Percentiles rank a stretch among this genome's conserved stretches.
Conservation (phyloP, 2,888 invertebrate species). For the Ornithoptera alexandrae region DNA sequence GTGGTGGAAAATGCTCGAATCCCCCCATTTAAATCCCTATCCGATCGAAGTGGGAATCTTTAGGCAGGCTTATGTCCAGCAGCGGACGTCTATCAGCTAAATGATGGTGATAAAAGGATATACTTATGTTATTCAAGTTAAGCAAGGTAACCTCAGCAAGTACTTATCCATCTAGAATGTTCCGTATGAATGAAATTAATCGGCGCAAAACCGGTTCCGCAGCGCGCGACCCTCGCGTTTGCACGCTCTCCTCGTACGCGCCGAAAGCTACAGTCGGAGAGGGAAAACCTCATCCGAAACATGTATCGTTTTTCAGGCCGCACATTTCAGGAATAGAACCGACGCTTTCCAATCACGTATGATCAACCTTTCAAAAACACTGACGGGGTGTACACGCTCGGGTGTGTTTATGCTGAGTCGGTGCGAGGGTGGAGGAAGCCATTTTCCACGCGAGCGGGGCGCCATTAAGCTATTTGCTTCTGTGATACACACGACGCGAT, state of each 20-base stretch:
- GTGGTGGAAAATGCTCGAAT: too few species aligned
- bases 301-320: conserved; percentile 9
- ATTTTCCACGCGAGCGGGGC: conserved; percentile 20
- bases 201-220: conserved; percentile 2
- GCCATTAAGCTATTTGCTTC: background rate
- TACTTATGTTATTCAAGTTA: too few species aligned
- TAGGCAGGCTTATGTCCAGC: too few species aligned
- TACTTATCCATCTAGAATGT: too few species aligned
- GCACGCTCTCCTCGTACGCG: background rate
- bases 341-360: conserved; percentile 30
- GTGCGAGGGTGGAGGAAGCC: conserved; percentile 15
- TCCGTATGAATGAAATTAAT: conserved; percentile 4
- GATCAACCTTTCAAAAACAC: conserved; percentile 31
- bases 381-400: conserved; percentile 19
- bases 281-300: conserved; percentile 4
- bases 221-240: conserved; percentile 1
- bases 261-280: conserved; percentile 11
- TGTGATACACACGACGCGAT: too few species aligned
- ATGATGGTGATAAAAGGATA: too few species aligned
- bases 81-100: too few species aligned
- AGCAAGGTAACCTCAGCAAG: too few species aligned
- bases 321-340: conserved; percentile 8
- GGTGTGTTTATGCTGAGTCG: conserved; percentile 14
- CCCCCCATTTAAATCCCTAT: too few species aligned
- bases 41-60: too few species aligned